Conservation (phyloP, 1,140 invertebrate species). For the Cardiocondyla obscurior region DNA sequence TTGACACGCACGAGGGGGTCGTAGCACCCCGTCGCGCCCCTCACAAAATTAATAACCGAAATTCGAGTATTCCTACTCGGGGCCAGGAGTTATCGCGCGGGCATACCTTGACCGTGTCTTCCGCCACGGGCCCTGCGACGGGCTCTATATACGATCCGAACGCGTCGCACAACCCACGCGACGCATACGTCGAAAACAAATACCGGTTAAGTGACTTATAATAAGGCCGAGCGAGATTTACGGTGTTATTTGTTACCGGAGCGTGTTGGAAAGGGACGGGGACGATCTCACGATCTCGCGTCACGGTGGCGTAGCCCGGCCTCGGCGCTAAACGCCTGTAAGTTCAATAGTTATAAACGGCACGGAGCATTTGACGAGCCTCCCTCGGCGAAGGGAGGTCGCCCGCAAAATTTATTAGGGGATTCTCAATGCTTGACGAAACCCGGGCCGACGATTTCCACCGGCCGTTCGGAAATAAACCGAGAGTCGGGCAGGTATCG, state of each 20-base stretch:
- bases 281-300: background rate
- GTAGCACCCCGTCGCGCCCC: conserved; percentile 73
- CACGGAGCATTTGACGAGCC: background rate
- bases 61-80: conserved; percentile 72
- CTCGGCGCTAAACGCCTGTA: background rate
- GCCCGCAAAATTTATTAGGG: conserved; percentile 24
- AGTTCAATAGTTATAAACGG: background rate
- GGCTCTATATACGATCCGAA: conserved; percentile 3
- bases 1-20: conserved; percentile 78
- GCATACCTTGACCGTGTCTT: conserved; percentile 20
- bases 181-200: conserved; percentile 24
- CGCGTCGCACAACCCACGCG: conserved; percentile 66
- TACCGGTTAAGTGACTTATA: conserved; percentile 61
- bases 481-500: conserved; percentile 20
- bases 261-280: background rate
- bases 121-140: background rate
- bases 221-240: conserved; percentile 58
- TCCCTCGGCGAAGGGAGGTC: background rate
- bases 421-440: background rate
- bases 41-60: conserved; percentile 81
- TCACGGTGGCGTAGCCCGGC: background rate
- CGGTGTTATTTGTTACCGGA: conserved; percentile 57
- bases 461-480: conserved; percentile 30
- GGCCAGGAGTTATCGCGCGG: conserved; percentile 51
- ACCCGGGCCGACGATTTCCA: background rate